Evolutionary conservation across 2,797 vertebrate genomes (phyloP), one percentile per base, ranked within the genome.

Genomic region (Acanthurus tractus): DNA sequence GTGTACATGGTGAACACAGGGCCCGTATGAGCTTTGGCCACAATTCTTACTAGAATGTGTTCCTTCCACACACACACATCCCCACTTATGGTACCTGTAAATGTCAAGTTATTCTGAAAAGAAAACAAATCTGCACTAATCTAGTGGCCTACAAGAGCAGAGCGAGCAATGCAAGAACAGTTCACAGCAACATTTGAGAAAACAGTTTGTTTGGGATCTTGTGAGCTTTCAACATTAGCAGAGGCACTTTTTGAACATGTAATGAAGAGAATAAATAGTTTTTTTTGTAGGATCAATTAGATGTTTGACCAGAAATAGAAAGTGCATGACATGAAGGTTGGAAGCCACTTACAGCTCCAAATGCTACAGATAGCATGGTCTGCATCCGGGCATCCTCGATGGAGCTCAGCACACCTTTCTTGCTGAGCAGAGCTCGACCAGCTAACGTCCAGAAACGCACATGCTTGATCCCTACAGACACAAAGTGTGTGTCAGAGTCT

Each of bases 31-130:
- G 98, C 98, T 95, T 98, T 97, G 90, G 98, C 98, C 93, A 99
- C 98, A 90, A 99, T 96, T 92, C 98, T 95, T 82, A 97, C 95
- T 95, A 99, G 89, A 88, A 99, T 86, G 86, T 99, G 97, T 62
- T 98, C 98, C 92, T 96, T 99, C 98, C 98, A 99, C 84, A 99
- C 98, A 96, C 97, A 99, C 85, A 99, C 97, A 94, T 99, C 98
- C 89, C 98, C 98, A 96, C 98, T 99, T 95, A 99, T 97, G 90
- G 98, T 97, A 96, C 98, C 98, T 95, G 98, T 99, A 96, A 99
- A 99, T 85, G 98, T 99, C 96, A 99, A 97, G 96, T 98, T 99
- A 97, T 97, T 99, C 98, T 99, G 97, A 96, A 98, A 97, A 96
- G 94, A 95, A 95, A 95, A 96, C 93, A 96, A 94, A 96, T 90